A percentile compares a stretch with the other conserved stretches of the same genome.
Conservation (phyloP, 1,140 invertebrate genomes). For the Psix sp. region DNA sequence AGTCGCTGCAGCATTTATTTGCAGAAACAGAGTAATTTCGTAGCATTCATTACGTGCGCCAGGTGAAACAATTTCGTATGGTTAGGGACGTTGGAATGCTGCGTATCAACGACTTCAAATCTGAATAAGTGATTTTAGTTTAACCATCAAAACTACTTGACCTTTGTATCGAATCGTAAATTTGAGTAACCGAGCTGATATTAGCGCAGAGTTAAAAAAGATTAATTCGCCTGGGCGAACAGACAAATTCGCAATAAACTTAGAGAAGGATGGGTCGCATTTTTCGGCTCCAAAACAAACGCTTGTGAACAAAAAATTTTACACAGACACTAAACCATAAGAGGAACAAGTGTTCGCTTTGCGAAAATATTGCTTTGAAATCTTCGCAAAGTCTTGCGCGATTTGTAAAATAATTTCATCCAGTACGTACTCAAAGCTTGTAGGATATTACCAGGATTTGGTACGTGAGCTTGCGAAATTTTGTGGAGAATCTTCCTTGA, state of each 20-base stretch:
- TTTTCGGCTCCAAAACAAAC: too few species aligned
- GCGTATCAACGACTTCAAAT: slow-evolving; percentile 17
- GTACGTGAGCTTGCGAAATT: slow-evolving; percentile 48
- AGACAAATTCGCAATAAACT: too few species aligned
- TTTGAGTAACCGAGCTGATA: too few species aligned
- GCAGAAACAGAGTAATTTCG: slow-evolving; percentile 24
- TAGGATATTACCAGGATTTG: slow-evolving; percentile 46
- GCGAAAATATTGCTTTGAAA: slow-evolving; percentile 30
- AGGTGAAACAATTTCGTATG: slow-evolving; percentile 11
- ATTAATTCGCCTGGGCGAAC: too few species aligned
- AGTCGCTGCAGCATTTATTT: slow-evolving; percentile 22
- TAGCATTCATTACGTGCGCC: slow-evolving; percentile 18
- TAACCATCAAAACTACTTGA: slow-evolving; percentile 15
- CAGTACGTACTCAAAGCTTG: slow-evolving; percentile 44
- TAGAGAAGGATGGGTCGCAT: too few species aligned
- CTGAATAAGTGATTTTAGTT: slow-evolving; percentile 5
- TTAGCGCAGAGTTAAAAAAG: too few species aligned
- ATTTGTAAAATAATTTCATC: slow-evolving; percentile 55
- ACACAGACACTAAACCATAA: slow-evolving; percentile 3
- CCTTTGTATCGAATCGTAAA: too few species aligned
- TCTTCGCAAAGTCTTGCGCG: slow-evolving; percentile 35
- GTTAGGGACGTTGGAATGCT: slow-evolving; percentile 1
- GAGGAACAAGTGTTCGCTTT: slow-evolving; percentile 20
- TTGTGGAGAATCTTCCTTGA: slow-evolving; percentile 33
- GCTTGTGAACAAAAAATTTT: too few species aligned